Conservation (phyloP, 2,113 vertebrate species). For the Prolemur simus region DNA sequence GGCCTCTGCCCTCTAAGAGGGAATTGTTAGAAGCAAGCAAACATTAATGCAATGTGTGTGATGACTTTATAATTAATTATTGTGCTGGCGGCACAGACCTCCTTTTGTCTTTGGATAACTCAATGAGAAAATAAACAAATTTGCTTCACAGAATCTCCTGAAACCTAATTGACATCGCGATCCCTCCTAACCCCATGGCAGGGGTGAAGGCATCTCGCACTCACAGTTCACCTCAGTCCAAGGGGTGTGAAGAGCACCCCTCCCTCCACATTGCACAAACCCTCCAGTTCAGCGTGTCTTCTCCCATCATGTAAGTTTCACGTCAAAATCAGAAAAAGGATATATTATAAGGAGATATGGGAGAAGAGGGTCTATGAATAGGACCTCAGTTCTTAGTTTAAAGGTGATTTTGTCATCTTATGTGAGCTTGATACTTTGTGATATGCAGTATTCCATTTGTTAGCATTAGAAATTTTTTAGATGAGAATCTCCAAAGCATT, state of each 20-base stretch:
- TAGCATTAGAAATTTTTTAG: background rate
- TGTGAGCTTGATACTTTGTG: background rate
- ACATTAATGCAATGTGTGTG: constrained; percentile 4
- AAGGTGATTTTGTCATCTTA: background rate
- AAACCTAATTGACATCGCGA: background rate
- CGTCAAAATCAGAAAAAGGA: background rate
- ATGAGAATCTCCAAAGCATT: background rate
- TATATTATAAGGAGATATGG: background rate
- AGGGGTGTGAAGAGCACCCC: background rate
- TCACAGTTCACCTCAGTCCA: background rate
- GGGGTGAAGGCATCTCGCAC: background rate
- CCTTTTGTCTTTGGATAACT: constrained; percentile 23
- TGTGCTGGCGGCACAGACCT: background rate
- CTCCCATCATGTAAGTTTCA: background rate
- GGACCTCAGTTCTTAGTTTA: background rate
- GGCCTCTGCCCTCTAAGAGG: background rate
- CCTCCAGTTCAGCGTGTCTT: background rate
- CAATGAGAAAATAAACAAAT: background rate
- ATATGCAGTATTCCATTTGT: background rate
- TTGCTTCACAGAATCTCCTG: background rate
- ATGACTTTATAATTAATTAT: constrained; percentile 28
- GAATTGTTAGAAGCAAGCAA: background rate
- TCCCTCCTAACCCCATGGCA: background rate
- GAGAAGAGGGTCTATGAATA: background rate
- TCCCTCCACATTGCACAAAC: background rate